Evolutionary conservation across 2,888 invertebrate genomes (phyloP), one percentile per base, ranked within the genome.

Genomic region (Drosophila peninsularis): DNA sequence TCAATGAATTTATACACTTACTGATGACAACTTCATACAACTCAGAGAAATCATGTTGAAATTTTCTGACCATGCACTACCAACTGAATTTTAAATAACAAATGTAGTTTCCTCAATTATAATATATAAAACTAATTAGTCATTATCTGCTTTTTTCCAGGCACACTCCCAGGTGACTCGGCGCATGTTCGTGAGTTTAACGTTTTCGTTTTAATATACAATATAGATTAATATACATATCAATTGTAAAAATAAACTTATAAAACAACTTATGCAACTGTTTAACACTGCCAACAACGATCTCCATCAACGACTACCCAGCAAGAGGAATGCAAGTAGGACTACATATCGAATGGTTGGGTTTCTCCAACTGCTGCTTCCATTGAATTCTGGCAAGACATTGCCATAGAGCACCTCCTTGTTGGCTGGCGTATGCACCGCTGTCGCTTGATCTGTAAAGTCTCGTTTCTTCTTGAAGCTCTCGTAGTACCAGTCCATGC

Each of bases 401-500:
- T 57, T 53, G 53, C 60, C 70, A 37, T 70, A 60, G 17, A 54
- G 52, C 14, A 71, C 71, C 17, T 83, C 74, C 34, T 79, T 78
- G 42, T 77, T 71, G 30, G 32, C 32, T 17, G 71, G 52, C 42
- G 80, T 61, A 13, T 71, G 49, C 14, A 71, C 66, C 10, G 63
- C 52, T 34, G 72, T 42, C 1, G 63, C 69, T 5, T 63, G 71
- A 2, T 74, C 80, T 4, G 72, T 72, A 17, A 84, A 85, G 1
- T 82, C 85, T 0, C 87, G 80, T 19, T 87, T 88, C 65, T 90
- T 91, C 41, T 90, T 91, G 90, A 97, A 97, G 91, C 96, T 97
- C 76, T 95, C 95, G 91, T 96, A 97, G 91, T 97, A 97, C 97
- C 97, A 97, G 80, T 95, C 95, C 92, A 95, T 95, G 53, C 94